A percentile compares a stretch with the other conserved stretches of the same genome.
These are phyloP conservation scores for Aplidium turbinatum DNA, from an alignment of 23 tunicate species.

Conservation along the genomic window DNA sequence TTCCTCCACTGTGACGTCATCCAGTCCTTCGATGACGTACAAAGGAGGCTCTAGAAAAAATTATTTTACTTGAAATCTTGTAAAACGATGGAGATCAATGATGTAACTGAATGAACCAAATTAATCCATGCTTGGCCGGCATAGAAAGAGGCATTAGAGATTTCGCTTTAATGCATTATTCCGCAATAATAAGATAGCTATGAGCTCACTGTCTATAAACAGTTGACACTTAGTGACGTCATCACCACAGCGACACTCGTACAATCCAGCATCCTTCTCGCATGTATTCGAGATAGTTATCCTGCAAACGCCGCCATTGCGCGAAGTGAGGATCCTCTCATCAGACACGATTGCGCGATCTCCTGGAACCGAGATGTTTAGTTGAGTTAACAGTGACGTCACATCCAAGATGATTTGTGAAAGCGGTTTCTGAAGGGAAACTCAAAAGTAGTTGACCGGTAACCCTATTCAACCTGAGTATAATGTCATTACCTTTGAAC, in stretches of 20 bases:
- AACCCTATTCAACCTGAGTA: too few species aligned
- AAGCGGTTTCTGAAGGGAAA: too few species aligned
- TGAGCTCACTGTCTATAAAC: constrained; percentile 16
- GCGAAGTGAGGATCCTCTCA: neutral
- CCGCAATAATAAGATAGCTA: too few species aligned
- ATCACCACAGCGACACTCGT: constrained; percentile 18
- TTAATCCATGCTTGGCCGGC: too few species aligned
- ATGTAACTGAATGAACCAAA: neutral
- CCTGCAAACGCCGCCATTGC: neutral
- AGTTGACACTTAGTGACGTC: constrained; percentile 33
- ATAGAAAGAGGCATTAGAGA: too few species aligned
- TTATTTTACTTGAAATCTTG: neutral
- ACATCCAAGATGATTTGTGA: too few species aligned
- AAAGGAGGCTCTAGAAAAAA: constrained; percentile 22
- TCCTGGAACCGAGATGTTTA: too few species aligned
- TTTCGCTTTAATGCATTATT: too few species aligned
- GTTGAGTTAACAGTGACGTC: too few species aligned
- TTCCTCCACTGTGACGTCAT: constrained; percentile 30
- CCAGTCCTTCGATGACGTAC: constrained; percentile 32
- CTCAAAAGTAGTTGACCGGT: too few species aligned
- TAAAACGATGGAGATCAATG: neutral
- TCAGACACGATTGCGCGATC: neutral
- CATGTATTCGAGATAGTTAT: constrained; percentile 16
- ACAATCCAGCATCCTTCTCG: neutral
- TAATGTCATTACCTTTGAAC: constrained; percentile 29